Base-by-base conservation (phyloP, 2,888 invertebrate genomes). In the Gymnosoma rotundatum region DNA sequence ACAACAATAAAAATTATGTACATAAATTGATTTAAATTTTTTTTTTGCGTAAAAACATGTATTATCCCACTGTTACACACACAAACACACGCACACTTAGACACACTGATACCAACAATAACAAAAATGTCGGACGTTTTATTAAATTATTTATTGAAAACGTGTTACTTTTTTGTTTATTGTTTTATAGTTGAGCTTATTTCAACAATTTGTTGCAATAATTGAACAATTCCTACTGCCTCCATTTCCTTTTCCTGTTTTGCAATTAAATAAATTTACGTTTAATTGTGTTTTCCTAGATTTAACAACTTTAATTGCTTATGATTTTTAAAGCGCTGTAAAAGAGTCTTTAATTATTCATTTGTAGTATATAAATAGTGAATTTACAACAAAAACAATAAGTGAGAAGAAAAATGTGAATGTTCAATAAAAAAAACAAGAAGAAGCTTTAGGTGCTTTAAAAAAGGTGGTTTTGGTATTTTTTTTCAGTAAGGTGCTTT, bases 171-270 rank as follows among this genome's bases (percentile, higher is more conserved):
- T 63, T 14, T 52, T 61, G 38, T 14, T 21, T 48, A 63, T 21
- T 48, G 48, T 18, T 66, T 36, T 18, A 21, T n/a, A 18, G n/a
- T 61, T 67, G 36, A 21, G 20, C 56, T 60, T 38, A 38, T 38
- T 50, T 36, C 25, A 72, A 20, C 14, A 42, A 21, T 48, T 67
- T 50, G 18, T 50, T 21, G 42, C 50, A 20, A 18, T 79, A 79
- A 79, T 79, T 79, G 79, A 83, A 76, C 72, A 80, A 76, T 80
- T 83, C 76, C 79, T 76, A 80, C 54, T 76, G 72, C 54, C 61
- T 14, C 45, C 50, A 52, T 42, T 32, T 72, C 14, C 58, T 10
- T 50, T 20, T 12, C 9, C 3, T 7, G n/a, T n/a, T 74, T 64
- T 56, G 45, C 25, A 1, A 48, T 45, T 10, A 38, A 25, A 64